Percentiles rank a stretch among this genome's conserved stretches.
Conservation (phyloP, 2,888 invertebrate species). For the Athrips mouffetella region DNA sequence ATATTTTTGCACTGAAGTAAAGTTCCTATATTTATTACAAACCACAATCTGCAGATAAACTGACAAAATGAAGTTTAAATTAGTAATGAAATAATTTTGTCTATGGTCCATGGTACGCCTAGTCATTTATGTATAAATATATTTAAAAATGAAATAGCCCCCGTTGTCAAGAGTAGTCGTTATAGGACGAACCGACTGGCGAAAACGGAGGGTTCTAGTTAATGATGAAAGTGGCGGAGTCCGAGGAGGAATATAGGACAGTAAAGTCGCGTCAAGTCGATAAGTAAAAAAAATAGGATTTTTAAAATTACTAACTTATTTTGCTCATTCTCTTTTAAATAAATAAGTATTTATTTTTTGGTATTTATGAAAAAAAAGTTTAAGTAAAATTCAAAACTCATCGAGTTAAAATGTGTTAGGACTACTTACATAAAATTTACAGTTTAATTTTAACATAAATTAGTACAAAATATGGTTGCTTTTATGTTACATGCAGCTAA, state of each 20-base stretch:
- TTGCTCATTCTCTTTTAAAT: slow-evolving; percentile 13
- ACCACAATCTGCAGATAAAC: slow-evolving; percentile 44
- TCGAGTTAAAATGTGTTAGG: slow-evolving; percentile 1
- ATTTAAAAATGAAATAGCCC: slow-evolving; percentile 31
- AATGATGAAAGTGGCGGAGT: background rate
- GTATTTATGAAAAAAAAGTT: slow-evolving; percentile 1
- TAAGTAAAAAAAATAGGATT: slow-evolving; percentile 11
- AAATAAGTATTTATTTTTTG: background rate
- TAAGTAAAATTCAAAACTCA: slow-evolving; percentile 9
- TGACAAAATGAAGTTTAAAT: slow-evolving; percentile 32
- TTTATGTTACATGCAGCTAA: slow-evolving; percentile 37
- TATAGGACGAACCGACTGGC: background rate
- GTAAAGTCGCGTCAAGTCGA: background rate
- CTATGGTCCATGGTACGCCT: slow-evolving; percentile 71
- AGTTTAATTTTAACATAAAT: slow-evolving; percentile 34
- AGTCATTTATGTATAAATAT: slow-evolving; percentile 71
- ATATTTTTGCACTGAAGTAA: slow-evolving; percentile 68
- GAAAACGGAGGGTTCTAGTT: background rate
- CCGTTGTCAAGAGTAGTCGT: background rate
- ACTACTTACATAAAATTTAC: slow-evolving; percentile 5
- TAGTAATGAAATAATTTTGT: slow-evolving; percentile 41
- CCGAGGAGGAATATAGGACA: background rate
- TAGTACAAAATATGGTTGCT: slow-evolving; percentile 59
- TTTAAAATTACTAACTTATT: slow-evolving; percentile 6
- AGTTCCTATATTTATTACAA: slow-evolving; percentile 74